Evolutionary conservation across 2,888 invertebrate species (phyloP).

Genomic region (Monopis laevigella): DNA sequence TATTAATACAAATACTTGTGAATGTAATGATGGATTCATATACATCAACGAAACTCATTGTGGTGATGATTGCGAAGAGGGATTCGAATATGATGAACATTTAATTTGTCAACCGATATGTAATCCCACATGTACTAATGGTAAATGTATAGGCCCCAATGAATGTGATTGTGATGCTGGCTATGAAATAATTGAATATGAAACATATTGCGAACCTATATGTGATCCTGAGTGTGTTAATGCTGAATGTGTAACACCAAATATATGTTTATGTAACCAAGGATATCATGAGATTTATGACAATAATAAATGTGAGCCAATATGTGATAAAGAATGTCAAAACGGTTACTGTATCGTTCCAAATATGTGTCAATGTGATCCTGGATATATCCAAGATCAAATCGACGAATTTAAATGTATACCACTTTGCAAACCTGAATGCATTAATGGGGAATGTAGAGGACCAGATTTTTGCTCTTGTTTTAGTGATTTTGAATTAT

Average conservation of each 20-base stretch:
- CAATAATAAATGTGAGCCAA: background rate
- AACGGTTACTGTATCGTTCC: constrained; percentile 5
- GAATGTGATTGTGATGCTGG: constrained; percentile 11
- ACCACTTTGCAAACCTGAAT: constrained; percentile 25
- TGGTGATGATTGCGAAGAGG: constrained; percentile 21
- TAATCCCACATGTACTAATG: constrained; percentile 22
- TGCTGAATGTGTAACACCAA: constrained; percentile 23
- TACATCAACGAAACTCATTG: constrained; percentile 15
- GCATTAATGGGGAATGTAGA: constrained; percentile 27
- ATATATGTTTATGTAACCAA: constrained; percentile 21
- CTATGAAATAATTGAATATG: background rate
- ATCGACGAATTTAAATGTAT: constrained; percentile 18
- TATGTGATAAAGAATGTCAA: background rate
- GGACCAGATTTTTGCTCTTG: constrained; percentile 29
- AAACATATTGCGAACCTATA: constrained; percentile 15
- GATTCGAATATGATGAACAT: constrained; percentile 20
- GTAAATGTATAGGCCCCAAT: constrained; percentile 15
- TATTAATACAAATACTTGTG: constrained; percentile 3
- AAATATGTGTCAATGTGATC: constrained; percentile 15
- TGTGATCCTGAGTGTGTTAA: constrained; percentile 22
- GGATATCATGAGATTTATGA: constrained; percentile 17
- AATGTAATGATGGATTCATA: background rate
- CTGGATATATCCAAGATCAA: constrained; percentile 9
- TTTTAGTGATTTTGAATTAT: constrained; percentile 22
- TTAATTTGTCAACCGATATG: constrained; percentile 21